phyloP scores from a whole-genome alignment of 1,140 invertebrate genomes.

The Brachionus manjavacas region DNA sequence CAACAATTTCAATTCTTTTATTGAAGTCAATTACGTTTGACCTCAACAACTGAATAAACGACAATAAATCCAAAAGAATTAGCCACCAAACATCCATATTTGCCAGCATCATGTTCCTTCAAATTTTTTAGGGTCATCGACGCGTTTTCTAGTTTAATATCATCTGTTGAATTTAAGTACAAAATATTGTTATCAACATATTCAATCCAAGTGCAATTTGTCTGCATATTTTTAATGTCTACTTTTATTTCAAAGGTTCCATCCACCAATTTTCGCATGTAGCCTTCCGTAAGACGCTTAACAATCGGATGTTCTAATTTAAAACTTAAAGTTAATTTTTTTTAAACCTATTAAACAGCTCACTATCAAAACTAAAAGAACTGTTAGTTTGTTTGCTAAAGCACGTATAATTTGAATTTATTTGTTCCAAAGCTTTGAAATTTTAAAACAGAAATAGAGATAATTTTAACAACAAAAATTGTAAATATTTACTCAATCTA shows the following conservation, averaged over 20 bases:
- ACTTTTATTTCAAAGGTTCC: not conserved
- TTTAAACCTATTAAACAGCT: not conserved
- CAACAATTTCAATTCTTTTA: not conserved
- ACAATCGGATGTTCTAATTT: not conserved
- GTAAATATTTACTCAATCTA: not conserved
- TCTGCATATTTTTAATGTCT: not conserved
- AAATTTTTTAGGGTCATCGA: not conserved
- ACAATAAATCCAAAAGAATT: not conserved
- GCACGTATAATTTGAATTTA: not conserved
- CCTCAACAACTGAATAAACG: not conserved
- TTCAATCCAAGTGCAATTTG: not conserved
- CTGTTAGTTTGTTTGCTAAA: not conserved
- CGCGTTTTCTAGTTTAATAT: not conserved
- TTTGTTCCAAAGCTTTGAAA: not conserved
- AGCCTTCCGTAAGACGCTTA: not conserved
- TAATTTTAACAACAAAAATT: not conserved
- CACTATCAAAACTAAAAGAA: not conserved
- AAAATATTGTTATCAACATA: not conserved
- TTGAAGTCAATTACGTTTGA: not conserved
- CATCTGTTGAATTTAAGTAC: not conserved
- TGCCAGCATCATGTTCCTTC: not conserved
- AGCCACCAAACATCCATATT: not conserved
- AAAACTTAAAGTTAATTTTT: not conserved
- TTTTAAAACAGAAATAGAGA: no score
- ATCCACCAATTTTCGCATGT: not conserved